Percentiles rank a stretch among this genome's conserved stretches.
Evolutionary conservation across 2,113 vertebrate genomes (phyloP).

Genomic region (Paramormyrops kingsleyae): DNA sequence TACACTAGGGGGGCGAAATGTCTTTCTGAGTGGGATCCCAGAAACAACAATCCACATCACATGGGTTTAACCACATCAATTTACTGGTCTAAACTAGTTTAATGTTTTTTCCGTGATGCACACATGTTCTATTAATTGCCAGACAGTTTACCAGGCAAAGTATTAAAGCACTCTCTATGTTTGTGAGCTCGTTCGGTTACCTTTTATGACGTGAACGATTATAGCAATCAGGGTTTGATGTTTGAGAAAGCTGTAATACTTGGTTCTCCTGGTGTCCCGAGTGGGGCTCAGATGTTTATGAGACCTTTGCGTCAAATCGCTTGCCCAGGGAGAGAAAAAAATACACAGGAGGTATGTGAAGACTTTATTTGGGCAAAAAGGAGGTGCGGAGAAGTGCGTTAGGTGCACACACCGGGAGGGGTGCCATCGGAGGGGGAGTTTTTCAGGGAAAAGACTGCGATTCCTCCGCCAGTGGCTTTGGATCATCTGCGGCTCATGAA

Average conservation of each 20-base stretch:
- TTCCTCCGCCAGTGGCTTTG: neutral
- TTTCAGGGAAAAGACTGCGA: neutral
- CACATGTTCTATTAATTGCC: neutral
- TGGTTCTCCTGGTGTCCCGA: neutral
- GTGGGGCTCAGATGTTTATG: constrained; percentile 9
- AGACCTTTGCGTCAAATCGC: constrained; percentile 5
- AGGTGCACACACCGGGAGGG: constrained; percentile 19
- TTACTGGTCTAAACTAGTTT: neutral
- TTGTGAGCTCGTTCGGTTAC: neutral
- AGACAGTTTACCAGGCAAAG: neutral
- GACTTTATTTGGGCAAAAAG: constrained; percentile 75
- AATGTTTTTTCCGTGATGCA: neutral
- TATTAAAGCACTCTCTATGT: neutral
- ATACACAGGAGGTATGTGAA: constrained; percentile 56
- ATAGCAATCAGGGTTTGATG: neutral
- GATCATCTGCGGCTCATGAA: neutral
- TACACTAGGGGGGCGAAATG: neutral
- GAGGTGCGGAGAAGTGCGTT: constrained; percentile 35
- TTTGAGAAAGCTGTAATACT: neutral
- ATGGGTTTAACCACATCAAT: neutral
- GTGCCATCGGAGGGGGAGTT: neutral
- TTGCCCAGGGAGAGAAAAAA: constrained; percentile 40
- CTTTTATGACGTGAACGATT: neutral
- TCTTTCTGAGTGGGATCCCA: neutral
- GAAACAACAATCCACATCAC: neutral